A percentile compares a stretch with the other conserved stretches of the same genome.
Conservation (phyloP, 2,113 vertebrate species). For the Pachycephala philippinensis region DNA sequence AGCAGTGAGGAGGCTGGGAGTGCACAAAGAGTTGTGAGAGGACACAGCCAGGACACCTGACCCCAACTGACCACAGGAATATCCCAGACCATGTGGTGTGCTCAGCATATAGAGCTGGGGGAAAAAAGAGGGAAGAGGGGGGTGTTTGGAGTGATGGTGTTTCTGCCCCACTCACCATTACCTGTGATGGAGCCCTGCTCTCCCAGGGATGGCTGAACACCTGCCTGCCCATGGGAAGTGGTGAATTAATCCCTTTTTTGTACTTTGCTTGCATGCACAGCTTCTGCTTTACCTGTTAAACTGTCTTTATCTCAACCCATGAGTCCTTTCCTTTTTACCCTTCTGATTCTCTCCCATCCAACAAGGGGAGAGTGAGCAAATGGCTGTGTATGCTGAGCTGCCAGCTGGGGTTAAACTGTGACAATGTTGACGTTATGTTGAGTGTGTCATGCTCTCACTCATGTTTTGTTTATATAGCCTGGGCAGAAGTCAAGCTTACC, state of each 20-base stretch:
- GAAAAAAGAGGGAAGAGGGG: background rate
- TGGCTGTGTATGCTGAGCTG: background rate
- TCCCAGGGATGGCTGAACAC: background rate
- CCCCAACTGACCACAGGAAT: background rate
- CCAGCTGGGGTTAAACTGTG: background rate
- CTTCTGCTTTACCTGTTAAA: background rate
- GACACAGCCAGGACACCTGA: background rate
- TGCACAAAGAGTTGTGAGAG: background rate
- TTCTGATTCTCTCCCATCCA: background rate
- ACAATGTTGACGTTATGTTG: background rate
- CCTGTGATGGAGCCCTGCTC: background rate
- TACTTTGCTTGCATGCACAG: background rate
- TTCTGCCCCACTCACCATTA: background rate
- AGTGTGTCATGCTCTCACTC: background rate
- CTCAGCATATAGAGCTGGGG: accelerated
- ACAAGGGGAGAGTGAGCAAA: background rate
- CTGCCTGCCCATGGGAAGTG: background rate
- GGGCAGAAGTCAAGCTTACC: background rate
- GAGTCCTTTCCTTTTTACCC: background rate
- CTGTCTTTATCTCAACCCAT: background rate
- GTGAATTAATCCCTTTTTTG: background rate
- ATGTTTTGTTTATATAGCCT: background rate
- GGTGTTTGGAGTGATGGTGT: background rate
- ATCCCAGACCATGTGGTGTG: background rate
- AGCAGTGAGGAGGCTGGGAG: background rate